Base-by-base conservation (phyloP, 2,113 vertebrate species). In the Psettodes erumei region DNA sequence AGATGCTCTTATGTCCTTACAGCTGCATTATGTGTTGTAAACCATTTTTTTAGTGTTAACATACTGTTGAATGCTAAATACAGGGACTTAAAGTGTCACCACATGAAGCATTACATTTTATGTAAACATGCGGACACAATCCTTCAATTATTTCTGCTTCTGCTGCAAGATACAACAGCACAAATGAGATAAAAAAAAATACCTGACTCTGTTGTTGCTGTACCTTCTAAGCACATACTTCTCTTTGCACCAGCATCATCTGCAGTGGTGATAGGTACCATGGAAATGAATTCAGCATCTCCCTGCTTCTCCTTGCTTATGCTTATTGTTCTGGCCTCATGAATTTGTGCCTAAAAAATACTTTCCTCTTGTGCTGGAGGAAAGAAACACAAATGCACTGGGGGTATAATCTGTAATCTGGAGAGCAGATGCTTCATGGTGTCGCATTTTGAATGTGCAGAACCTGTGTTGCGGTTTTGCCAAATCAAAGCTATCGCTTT, bases 161-260 rank as follows among this genome's bases (percentile, higher is more conserved):
- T 33, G 33, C 23, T 47, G 28, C 3, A 18, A 79, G 48, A 77
- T 40, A 74, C 32, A 73, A 62, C 47, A 71, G 59, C 61, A 67
- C 43, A 75, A 67, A 62, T n/a, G n/a, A n/a, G n/a, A n/a, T n/a
- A 8, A 23, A 33, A 35, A 65, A 59, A 69, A 74, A 66, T 47
- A 76, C 62, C 68, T 45, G 6, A 3, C 35, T 54, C 51, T 68
- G 71, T 72, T 87, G 72, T 61, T 55, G 45, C 67, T 72, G 59
- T 81, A 82, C 77, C 78, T 79, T 82, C 75, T 69, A 69, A 84
- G 80, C 80, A 60, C 63, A 77, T 78, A 65, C 79, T 78, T 85
- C 85, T 61, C 79, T 85, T 87, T 87, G 75, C 82, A 88, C 91
- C 81, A 89, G 74, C 71, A 54, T 90, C 86, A 88, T 79, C 70